Base-by-base conservation (phyloP, 2,797 vertebrate genomes). In the Enteromius afrohamiltoni region DNA sequence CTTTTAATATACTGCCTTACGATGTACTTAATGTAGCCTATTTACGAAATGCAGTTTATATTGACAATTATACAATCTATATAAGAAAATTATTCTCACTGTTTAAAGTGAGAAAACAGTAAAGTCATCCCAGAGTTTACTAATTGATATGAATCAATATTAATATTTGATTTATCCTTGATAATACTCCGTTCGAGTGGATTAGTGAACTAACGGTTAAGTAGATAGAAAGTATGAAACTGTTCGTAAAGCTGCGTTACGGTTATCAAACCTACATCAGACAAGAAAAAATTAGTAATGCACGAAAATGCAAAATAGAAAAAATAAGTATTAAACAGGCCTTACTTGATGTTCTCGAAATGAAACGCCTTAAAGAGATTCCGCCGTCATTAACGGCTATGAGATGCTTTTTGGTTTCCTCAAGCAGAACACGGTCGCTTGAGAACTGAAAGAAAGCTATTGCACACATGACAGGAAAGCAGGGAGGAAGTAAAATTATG, bases 291-390 rank as follows among this genome's bases (percentile, higher is more conserved):
- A 64, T 14, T 31, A 37, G 26, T 67, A 8, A 64, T 29, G 23
- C 45, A 21, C 8, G 1, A 9, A 53, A 49, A 17, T 4, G 14
- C 17, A 62, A 16, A 45, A 29, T 21, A 17, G 16, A 78, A 8
- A 69, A 45, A 14, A 47, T 68, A 71, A 62, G 5, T 26, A 34
- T 79, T 55, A 31, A 64, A 76, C 3, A 65, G 62, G 42, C 4
- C 60, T 83, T 86, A 88, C 85, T 70, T 81, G 71, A 77, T 34
- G 53, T 16, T 74, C 42, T n/a, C 40, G 73, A 85, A 85, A 64
- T 60, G 53, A 17, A 13, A 29, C 13, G 2, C 23, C 13, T 1
- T 79, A 74, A 37, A 40, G 13, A 79, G 26, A 40, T 19, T 2
- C 21, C 17, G 26, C n/a, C n/a, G 53, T 64, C 69, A 49, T 45